These are phyloP conservation scores for Netelia melanura DNA, from an alignment of 2,888 invertebrate species.

Conservation along the genomic window DNA sequence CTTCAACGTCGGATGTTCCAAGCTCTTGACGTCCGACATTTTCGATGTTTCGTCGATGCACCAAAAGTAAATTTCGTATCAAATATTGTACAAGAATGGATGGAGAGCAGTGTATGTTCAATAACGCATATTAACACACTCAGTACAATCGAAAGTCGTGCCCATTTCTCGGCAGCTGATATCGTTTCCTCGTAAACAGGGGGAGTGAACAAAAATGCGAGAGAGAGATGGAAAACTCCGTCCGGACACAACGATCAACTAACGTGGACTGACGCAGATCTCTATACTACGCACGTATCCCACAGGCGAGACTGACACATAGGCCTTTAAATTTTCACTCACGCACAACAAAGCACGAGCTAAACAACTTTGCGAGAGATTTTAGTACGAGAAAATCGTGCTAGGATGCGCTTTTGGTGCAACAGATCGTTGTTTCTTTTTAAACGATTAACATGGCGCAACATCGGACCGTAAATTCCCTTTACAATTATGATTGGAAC, in stretches of 20 bases:
- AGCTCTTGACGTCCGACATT: slow-evolving; percentile 95
- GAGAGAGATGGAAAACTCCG: slow-evolving; percentile 8
- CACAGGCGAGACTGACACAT: slow-evolving; percentile 35
- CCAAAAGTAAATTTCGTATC: slow-evolving; percentile 8
- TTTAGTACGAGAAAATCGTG: slow-evolving; percentile 47
- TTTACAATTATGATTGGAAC: neutral
- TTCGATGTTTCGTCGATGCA: slow-evolving; percentile 55
- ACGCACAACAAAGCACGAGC: slow-evolving; percentile 1
- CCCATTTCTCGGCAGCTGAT: slow-evolving; percentile 71
- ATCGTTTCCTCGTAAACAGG: slow-evolving; percentile 68
- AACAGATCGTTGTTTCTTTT: neutral
- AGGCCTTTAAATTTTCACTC: slow-evolving; percentile 15
- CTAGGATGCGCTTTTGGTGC: slow-evolving; percentile 53
- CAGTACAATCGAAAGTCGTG: slow-evolving; percentile 53
- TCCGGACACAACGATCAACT: slow-evolving; percentile 29
- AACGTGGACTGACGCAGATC: slow-evolving; percentile 1
- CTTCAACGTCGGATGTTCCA: slow-evolving; percentile 98
- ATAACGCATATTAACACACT: slow-evolving; percentile 51
- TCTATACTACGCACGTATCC: slow-evolving; percentile 23
- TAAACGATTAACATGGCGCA: neutral
- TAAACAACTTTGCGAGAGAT: slow-evolving; percentile 15
- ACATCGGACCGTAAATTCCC: neutral
- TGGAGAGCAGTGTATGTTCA: slow-evolving; percentile 38
- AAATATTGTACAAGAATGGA: neutral
- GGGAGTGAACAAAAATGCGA: slow-evolving; percentile 19